These are phyloP conservation scores for Melanotaenia boesemani DNA, from an alignment of 2,797 vertebrate species.

Conservation along the genomic window DNA sequence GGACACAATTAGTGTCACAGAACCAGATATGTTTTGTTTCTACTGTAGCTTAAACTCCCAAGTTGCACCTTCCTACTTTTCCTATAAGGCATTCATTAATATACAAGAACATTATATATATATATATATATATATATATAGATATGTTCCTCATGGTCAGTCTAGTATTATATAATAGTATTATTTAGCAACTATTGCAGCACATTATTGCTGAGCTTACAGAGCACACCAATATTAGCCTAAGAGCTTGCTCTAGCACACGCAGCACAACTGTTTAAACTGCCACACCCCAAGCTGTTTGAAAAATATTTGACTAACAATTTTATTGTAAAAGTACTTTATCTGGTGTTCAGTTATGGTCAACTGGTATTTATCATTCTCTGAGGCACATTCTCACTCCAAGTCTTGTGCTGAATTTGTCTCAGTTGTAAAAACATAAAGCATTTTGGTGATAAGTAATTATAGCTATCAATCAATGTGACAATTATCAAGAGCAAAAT, in stretches of 20 bases:
- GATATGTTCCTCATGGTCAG: not conserved
- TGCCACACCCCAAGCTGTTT: not conserved
- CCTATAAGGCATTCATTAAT: not conserved
- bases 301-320: not conserved
- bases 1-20: not conserved
- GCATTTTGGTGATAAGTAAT: not conserved
- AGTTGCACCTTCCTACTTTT: not conserved
- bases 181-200: not conserved
- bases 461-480: not conserved
- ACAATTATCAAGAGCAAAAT: not conserved
- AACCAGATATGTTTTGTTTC: not conserved
- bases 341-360: not conserved
- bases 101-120: not conserved
- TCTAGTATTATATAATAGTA: not conserved
- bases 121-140: too few species aligned
- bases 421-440: not conserved
- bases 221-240: not conserved
- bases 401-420: not conserved
- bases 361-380: not conserved
- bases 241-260: not conserved
- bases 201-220: not conserved
- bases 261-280: not conserved
- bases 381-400: not conserved
- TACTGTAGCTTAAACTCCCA: not conserved
- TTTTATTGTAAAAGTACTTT: not conserved